Conservation (phyloP, 1,140 invertebrate genomes). For the Ostrea edulis region DNA sequence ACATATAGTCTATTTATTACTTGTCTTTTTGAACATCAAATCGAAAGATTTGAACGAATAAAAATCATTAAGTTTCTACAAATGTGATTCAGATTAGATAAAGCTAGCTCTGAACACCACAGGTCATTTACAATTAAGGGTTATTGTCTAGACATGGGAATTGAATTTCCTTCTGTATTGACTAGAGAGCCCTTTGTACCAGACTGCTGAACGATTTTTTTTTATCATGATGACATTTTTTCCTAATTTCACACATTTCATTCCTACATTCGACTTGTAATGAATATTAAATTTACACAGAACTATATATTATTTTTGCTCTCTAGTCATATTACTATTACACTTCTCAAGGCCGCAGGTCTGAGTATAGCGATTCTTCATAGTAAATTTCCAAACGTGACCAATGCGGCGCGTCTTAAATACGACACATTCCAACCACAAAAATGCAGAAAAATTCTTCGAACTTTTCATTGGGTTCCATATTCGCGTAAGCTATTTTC, state of each 20-base stretch:
- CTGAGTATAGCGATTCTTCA: background rate
- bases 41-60: background rate
- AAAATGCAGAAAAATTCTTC: no score
- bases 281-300: slow-evolving; percentile 18
- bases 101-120: background rate
- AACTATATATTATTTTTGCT: background rate
- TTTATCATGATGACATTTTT: background rate
- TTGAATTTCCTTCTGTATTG: background rate
- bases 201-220: background rate
- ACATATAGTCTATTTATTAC: no score
- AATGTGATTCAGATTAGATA: background rate
- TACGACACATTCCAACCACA: background rate
- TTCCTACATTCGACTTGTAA: background rate
- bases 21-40: background rate
- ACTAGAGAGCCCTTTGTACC: background rate
- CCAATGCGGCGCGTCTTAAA: background rate
- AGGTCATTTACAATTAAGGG: background rate
- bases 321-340: background rate
- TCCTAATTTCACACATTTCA: background rate
- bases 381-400: background rate
- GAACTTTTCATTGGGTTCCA: no score
- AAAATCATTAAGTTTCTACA: background rate
- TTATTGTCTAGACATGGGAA: background rate
- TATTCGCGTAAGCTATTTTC: no score
- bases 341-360: background rate